Evolutionary conservation across 2,113 vertebrate genomes (phyloP).

Genomic region (Haemorhous mexicanus): DNA sequence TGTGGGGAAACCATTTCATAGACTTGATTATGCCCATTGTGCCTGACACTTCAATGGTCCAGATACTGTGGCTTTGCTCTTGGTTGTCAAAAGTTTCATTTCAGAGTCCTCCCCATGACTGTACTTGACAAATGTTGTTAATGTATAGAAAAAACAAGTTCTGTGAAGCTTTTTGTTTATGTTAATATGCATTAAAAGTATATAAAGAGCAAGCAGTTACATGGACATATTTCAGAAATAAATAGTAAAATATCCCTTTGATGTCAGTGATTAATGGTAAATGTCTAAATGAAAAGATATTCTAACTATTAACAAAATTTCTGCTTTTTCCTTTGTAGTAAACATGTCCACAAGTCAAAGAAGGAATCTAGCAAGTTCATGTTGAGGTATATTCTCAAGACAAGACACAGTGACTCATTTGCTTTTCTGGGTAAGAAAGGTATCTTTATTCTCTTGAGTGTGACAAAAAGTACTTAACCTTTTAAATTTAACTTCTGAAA

Average conservation of each 20-base stretch:
- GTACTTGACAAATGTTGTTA: neutral
- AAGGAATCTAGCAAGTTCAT: neutral
- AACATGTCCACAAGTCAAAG: slow-evolving; percentile 25
- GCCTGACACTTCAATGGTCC: neutral
- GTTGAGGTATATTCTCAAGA: slow-evolving; percentile 31
- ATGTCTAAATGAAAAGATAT: neutral
- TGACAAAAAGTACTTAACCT: neutral
- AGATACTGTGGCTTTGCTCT: neutral
- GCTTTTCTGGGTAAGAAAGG: slow-evolving; percentile 42
- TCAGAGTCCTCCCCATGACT: neutral
- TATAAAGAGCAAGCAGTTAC: neutral
- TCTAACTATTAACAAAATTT: neutral
- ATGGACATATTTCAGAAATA: neutral
- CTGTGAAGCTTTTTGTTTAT: neutral
- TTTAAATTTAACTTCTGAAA: neutral
- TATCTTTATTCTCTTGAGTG: neutral
- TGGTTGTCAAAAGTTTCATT: neutral
- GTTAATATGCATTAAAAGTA: neutral
- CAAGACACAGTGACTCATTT: neutral
- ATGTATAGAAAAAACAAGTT: neutral
- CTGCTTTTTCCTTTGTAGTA: slow-evolving; percentile 1
- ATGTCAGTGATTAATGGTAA: neutral
- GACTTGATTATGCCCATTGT: neutral
- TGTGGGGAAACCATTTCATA: neutral
- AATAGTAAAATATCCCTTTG: neutral